Evolutionary conservation across 2,888 invertebrate genomes (phyloP), one percentile per base, ranked within the genome.

Genomic region (Pemphredon lugubris): DNA sequence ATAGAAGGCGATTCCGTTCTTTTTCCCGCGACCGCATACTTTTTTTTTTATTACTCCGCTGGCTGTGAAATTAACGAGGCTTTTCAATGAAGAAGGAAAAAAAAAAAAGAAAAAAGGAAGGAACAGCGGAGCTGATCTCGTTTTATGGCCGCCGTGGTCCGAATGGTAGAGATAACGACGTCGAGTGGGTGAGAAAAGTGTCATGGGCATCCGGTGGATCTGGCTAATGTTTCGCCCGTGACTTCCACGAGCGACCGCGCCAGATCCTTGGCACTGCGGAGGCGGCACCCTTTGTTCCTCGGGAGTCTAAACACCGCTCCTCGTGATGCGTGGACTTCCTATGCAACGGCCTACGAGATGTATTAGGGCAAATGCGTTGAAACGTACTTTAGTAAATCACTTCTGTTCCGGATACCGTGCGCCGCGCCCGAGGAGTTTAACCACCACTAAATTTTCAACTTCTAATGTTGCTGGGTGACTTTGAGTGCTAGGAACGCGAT

Each of bases 171-270:
- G 79, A 82, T 81, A 81, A 76, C 76, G 74, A 69, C 61, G 57
- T 69, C 59, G 76, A 82, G 84, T 84, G 84, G 83, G 83, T 86
- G 84, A 83, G 82, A 83, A 85, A 82, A 83, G 83, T 86, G 84
- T 86, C 86, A 79, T 75, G 75, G 81, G 78, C 86, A 87, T 88
- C 88, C 88, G 88, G 88, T 88, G 88, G 86, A n/a, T 88, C 88
- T 88, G 88, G 87, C 85, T 87, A 85, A 83, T 83, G 82, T 88
- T 83, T 79, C 71, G 73, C 72, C 70, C 77, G 32, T 42, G 11
- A 54, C 34, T 26, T 14, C 18, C 26, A 20, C 37, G 18, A 18
- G 14, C 26, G 47, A 50, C 18, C 20, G 55, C 39, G n/a, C 13
- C 45, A 53, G 39, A 37, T 16, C 47, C 40, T 30, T 16, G 54